Conservation (phyloP, 2,797 vertebrate species). For the Acipenser oxyrinchus region DNA sequence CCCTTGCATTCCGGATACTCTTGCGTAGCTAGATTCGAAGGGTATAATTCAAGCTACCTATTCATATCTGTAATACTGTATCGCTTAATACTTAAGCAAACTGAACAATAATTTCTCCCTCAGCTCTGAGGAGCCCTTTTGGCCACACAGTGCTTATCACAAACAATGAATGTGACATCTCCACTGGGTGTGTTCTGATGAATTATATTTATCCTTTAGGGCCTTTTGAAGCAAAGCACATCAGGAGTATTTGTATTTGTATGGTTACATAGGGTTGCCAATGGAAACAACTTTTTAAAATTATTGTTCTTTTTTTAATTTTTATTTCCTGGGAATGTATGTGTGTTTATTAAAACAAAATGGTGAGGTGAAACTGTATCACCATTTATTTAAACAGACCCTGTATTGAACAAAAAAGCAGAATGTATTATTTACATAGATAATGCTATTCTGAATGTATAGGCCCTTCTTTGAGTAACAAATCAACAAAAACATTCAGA, state of each 20-base stretch:
- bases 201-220: constrained; percentile 21
- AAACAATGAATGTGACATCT: constrained; percentile 33
- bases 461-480: constrained; percentile 4
- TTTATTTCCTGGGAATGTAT: too few relatives aligned
- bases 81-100: constrained; percentile 29
- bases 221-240: constrained; percentile 12
- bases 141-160: constrained; percentile 24
- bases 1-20: constrained; percentile 16
- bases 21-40: constrained; percentile 34
- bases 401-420: too few relatives aligned
- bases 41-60: constrained; percentile 28
- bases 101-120: constrained; percentile 19
- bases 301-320: too few relatives aligned
- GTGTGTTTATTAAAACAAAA: too few relatives aligned
- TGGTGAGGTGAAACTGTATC: too few relatives aligned
- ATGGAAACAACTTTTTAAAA: too few relatives aligned
- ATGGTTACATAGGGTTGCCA: constrained; percentile 12
- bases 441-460: too few relatives aligned
- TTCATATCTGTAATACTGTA: constrained; percentile 30
- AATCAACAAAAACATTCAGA: constrained; percentile 8
- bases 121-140: constrained; percentile 23
- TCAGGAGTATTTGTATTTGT: constrained; percentile 12
- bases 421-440: too few relatives aligned
- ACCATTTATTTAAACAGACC: too few relatives aligned
- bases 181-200: constrained; percentile 24